Base-by-base conservation (phyloP, 92 coral and sea anemone species). In the Zoanthus sansibaricus region DNA sequence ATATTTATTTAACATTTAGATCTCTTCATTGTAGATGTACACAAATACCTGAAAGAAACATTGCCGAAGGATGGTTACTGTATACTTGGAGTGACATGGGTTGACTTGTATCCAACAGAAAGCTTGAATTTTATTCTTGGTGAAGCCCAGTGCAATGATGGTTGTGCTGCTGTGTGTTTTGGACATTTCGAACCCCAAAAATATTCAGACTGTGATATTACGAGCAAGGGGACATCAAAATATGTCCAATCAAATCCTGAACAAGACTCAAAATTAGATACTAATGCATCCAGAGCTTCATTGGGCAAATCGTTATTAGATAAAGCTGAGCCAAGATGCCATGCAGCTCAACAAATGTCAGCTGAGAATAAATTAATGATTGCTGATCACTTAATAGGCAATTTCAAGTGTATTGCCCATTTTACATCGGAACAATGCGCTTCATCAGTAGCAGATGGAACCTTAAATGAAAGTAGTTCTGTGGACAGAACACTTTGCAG, bases 81-180 rank as follows among this genome's bases (percentile, higher is more conserved):
- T 68, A 76, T 94, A 15, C 56, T 97, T 78, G 98, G 98, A 13
- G 67, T 96, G 52, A 89, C 98, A 1, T 97, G 98, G 96, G 88
- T 91, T 62, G 99, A 97, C 71, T 77, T 97, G 71, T 95, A 93
- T 20, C 99, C 99, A 61, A 75, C 94, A 31, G 91, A 94, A 33
- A 95, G 93, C 6, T 89, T 98, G 89, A 97, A 97, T 77, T 97
- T 97, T 87, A 96, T 95, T 17, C 96, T 97, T 14, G 98, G 99
- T 4, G 98, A 97, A 71, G 94, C 98, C n/a, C 93, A 92, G 10
- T 97, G 92, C 58, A 89, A 83, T 9, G 87, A 90, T 77, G 98
- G 99, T 25, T 95, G 97, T 89, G 98, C 99, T 76, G 98, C 90
- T 52, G 82, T 97, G 84, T 92, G 98, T 67, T 97, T 95, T 93